Conservation (phyloP, 2,113 vertebrate species). For the Tupaia chinensis region DNA sequence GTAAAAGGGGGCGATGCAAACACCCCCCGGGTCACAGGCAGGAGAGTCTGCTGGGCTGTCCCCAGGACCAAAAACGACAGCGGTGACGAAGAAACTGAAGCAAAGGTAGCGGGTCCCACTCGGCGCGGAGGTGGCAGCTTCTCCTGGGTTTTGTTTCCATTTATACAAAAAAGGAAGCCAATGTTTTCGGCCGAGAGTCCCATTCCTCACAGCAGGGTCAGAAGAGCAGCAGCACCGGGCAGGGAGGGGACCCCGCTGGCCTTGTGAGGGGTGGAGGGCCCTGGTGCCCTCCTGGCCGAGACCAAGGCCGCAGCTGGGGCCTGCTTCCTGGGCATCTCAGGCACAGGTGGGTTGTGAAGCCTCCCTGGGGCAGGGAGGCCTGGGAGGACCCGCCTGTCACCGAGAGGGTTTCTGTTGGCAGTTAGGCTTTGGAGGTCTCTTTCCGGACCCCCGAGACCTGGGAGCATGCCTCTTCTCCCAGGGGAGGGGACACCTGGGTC, state of each 20-base stretch:
- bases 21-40: conserved; percentile 85
- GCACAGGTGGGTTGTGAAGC: neutral
- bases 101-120: conserved; percentile 35
- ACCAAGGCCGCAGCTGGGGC: too few relatives aligned
- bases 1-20: conserved; percentile 87
- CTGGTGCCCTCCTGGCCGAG: fast-evolving
- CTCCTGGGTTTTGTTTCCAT: conserved; percentile 72
- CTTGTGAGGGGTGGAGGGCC: neutral
- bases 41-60: conserved; percentile 78
- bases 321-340: neutral
- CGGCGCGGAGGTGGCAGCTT: conserved; percentile 51
- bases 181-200: neutral
- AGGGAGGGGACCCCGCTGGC: neutral
- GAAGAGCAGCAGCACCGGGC: conserved; percentile 15
- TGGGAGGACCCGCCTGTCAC: neutral
- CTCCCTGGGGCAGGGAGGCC: neutral
- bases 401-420: conserved; percentile 14
- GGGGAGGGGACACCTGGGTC: neutral
- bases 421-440: neutral
- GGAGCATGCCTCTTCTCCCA: neutral
- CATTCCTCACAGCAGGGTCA: conserved; percentile 56
- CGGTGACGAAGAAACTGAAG: conserved; percentile 57
- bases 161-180: conserved; percentile 69
- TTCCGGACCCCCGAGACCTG: neutral
- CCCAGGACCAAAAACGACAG: conserved; percentile 82